Evolutionary conservation across 2,113 vertebrate species (phyloP).

Genomic region (Glaucomys volans): DNA sequence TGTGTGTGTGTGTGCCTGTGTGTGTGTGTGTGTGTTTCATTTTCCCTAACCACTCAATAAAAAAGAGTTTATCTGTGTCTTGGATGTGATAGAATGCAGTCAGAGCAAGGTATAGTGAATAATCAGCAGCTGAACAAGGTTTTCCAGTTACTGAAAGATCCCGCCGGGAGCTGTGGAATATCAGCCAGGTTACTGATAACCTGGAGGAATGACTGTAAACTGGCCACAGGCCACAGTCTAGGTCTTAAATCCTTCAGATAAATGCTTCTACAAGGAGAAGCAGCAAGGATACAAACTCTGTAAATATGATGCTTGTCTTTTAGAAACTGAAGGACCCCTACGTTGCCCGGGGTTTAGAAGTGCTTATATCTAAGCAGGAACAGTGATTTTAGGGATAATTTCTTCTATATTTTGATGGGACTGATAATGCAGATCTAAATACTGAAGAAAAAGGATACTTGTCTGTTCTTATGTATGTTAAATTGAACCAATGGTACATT

Average conservation of each 20-base stretch:
- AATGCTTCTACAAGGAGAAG: background rate
- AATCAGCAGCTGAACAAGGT: constrained; percentile 48
- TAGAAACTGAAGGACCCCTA: constrained; percentile 25
- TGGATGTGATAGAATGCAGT: constrained; percentile 51
- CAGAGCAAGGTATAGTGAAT: constrained; percentile 25
- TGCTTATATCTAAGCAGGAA: background rate
- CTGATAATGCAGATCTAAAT: background rate
- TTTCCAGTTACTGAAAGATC: constrained; percentile 65
- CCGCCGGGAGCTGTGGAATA: constrained; percentile 9
- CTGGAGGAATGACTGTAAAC: constrained; percentile 16
- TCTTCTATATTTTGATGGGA: background rate
- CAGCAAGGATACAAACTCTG: background rate
- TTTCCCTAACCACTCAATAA: constrained; percentile 42
- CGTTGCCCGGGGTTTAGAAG: background rate
- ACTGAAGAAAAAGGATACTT: background rate
- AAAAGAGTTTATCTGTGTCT: constrained; percentile 72
- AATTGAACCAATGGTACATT: background rate
- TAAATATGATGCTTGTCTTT: background rate
- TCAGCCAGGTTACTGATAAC: constrained; percentile 36
- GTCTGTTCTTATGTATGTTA: background rate
- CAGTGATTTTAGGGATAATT: background rate
- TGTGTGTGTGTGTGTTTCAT: constrained; percentile 15
- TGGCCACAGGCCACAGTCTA: background rate
- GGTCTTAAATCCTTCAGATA: constrained; percentile 28
- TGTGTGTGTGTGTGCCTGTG: constrained; percentile 2